These are phyloP conservation scores for Anguilla japonica DNA, from an alignment of 2,113 vertebrate genomes.

Conservation along the genomic window DNA sequence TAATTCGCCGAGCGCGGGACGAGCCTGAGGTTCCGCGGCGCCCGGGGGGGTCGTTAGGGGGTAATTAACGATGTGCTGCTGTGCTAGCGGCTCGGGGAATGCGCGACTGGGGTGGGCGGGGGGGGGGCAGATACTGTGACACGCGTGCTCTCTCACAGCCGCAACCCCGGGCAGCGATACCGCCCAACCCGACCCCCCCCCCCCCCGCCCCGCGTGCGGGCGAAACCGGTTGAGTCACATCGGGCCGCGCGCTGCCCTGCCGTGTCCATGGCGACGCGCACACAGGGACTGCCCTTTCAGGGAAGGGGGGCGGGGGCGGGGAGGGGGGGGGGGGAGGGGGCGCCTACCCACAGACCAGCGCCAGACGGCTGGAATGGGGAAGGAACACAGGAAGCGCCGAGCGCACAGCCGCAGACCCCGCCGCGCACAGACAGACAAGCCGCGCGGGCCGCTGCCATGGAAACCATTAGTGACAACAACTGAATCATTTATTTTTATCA, in stretches of 20 bases:
- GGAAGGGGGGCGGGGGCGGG: background rate
- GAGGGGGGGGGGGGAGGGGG: background rate
- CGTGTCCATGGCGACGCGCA: background rate
- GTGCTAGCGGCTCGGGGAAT: background rate
- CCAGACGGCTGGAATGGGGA: background rate
- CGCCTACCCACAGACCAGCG: background rate
- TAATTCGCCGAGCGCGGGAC: background rate
- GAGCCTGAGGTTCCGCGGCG: background rate
- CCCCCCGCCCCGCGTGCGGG: conserved; percentile 33
- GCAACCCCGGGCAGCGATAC: conserved; percentile 21
- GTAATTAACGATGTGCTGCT: background rate
- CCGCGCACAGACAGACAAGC: too few relatives aligned
- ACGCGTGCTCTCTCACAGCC: background rate
- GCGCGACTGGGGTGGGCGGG: background rate
- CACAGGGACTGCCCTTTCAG: conserved; percentile 28
- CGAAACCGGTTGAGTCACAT: conserved; percentile 59
- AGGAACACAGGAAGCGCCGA: background rate
- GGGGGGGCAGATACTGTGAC: background rate
- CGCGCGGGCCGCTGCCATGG: background rate
- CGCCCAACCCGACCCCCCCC: too few relatives aligned
- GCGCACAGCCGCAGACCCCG: background rate
- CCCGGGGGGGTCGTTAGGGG: background rate
- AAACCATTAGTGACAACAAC: background rate
- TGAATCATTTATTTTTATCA: background rate
- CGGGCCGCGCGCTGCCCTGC: conserved; percentile 17